Percentiles rank a stretch among this genome's conserved stretches.
Evolutionary conservation across 1,140 invertebrate species (phyloP).

Genomic region (Drosophila pruinosa): DNA sequence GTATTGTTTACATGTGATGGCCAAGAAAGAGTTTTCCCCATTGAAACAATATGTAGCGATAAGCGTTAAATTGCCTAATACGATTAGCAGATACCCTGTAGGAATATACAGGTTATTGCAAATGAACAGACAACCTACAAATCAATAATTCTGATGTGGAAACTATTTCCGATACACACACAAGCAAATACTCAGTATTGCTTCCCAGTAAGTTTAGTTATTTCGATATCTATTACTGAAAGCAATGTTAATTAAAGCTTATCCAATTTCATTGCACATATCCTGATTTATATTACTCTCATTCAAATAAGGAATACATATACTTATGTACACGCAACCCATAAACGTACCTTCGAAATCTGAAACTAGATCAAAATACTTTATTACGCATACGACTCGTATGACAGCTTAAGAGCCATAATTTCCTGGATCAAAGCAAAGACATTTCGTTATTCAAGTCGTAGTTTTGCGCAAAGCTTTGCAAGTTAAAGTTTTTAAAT

Average conservation of each 20-base stretch:
- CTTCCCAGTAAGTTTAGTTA: no score
- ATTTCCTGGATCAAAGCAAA: not conserved
- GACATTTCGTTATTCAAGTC: not conserved
- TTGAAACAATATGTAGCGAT: not conserved
- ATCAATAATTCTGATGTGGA: no score
- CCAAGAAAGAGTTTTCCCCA: not conserved
- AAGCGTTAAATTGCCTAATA: not conserved
- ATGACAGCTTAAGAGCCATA: not conserved
- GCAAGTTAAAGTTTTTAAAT: conserved; percentile 1
- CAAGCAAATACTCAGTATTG: no score
- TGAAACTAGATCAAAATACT: not conserved
- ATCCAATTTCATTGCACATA: no score
- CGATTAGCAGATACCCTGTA: not conserved
- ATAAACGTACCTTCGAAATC: not conserved
- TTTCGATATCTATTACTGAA: no score
- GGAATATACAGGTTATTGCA: not conserved
- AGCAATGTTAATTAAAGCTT: no score
- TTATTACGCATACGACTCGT: not conserved
- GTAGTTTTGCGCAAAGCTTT: not conserved
- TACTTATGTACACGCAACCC: not conserved
- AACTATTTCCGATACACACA: no score
- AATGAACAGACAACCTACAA: no score
- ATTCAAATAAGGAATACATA: no score
- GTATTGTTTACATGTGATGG: conserved; percentile 5
- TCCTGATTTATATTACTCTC: no score